Evolutionary conservation across 1,140 invertebrate genomes (phyloP).

Genomic region (Drosophila parvula): DNA sequence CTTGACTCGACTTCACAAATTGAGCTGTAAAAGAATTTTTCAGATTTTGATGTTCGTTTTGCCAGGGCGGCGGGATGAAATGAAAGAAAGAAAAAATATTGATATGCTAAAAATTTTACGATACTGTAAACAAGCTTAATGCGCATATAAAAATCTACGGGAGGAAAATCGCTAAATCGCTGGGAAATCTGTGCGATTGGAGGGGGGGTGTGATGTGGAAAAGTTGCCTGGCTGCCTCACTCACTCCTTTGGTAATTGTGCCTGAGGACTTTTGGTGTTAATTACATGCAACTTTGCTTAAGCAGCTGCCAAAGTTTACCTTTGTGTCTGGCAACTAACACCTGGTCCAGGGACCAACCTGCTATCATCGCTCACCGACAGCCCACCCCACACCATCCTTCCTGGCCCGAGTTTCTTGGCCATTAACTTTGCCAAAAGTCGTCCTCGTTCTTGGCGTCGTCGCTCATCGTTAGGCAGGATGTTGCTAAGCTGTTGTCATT

Average conservation of each 20-base stretch:
- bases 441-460: constrained; percentile 43
- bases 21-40: constrained; percentile 70
- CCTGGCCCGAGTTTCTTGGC: constrained; percentile 60
- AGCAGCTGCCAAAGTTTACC: constrained; percentile 61
- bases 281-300: constrained; percentile 77
- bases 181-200: constrained; percentile 36
- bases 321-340: constrained; percentile 57
- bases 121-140: constrained; percentile 79
- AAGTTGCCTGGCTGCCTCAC: constrained; percentile 8
- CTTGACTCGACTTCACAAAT: constrained; percentile 56
- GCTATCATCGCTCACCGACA: constrained; percentile 39
- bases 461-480: constrained; percentile 65
- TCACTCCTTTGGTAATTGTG: constrained; percentile 36
- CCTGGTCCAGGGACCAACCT: constrained; percentile 25
- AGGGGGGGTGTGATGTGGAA: background rate
- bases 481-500: constrained; percentile 79
- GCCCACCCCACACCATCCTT: background rate
- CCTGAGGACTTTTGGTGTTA: constrained; percentile 70
- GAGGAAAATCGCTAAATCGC: background rate
- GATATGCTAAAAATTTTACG: constrained; percentile 72
- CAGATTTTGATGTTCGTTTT: constrained; percentile 55
- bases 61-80: constrained; percentile 28
- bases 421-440: constrained; percentile 69
- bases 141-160: constrained; percentile 57
- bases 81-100: constrained; percentile 33